Base-by-base conservation (phyloP, 2,797 vertebrate genomes). In the Scolopax rusticola region DNA sequence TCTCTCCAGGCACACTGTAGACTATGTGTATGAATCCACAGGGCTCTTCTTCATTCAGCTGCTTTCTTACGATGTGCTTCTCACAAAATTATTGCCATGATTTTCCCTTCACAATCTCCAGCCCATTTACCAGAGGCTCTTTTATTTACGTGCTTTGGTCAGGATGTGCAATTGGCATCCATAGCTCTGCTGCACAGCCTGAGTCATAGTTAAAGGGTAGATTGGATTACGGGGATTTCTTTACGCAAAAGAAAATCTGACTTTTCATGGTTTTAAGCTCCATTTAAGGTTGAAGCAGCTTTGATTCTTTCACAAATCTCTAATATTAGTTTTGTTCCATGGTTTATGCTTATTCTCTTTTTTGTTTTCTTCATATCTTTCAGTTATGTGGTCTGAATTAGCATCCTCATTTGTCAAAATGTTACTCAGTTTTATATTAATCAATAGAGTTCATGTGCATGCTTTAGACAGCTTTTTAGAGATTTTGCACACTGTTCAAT, bases 251-350 rank as follows among this genome's bases (percentile, higher is more conserved):
- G 32, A 74, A 95, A 84, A 86, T 51, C 38, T 48, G 59, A 56
- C 48, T 94, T 92, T 54, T 73, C 56, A 27, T 90, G 60, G 38
- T 23, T 93, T 87, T 89, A 88, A 89, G 63, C 59, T 92, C 48
- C 16, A 30, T 0, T 79, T 63, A 87, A 93, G 50, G 27, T 41
- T 91, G 84, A 86, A 85, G 50, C 36, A 91, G 20, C 60, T 87
- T 88, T 94, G 85, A 89, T 95, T 89, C 78, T 61, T 82, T 41
- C 82, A 59, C 21, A 93, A 24, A 70, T 88, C 43, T 84, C 47
- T 84, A 36, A 43, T n/a, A 30, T 59, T 51, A 53, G 30, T 60
- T 96, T 69, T 92, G 70, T 82, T 91, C 51, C 43, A 54, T 36
- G 30, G 11, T 65, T 88, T 85, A 40, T 67, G 28, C 56, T 96